Conservation (phyloP, 2,888 invertebrate genomes). For the Drosophila mimetica region DNA sequence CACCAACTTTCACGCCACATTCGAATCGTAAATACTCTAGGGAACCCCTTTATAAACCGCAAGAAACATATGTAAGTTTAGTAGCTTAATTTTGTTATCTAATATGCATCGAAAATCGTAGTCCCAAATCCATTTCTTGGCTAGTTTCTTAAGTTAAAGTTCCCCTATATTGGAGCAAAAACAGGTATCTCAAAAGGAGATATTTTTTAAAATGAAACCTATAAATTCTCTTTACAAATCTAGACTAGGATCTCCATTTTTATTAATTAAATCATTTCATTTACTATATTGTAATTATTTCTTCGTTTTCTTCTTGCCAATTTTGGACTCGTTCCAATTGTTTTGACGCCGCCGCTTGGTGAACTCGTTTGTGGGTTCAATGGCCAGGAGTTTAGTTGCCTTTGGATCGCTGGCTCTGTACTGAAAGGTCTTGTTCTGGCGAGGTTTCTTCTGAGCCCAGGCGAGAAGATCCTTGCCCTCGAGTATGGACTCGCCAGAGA, state of each 20-base stretch:
- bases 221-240: background rate
- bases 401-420: slow-evolving; percentile 55
- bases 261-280: slow-evolving; percentile 2
- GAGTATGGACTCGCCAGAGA: slow-evolving; percentile 63
- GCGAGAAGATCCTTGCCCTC: slow-evolving; percentile 52
- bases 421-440: slow-evolving; percentile 61
- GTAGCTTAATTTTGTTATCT: background rate
- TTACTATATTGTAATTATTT: slow-evolving; percentile 6
- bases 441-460: slow-evolving; percentile 64
- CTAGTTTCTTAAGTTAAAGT: too few relatives aligned
- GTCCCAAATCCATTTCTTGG: background rate
- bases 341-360: slow-evolving; percentile 67
- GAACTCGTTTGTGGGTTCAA: slow-evolving; percentile 71
- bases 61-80: background rate
- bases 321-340: slow-evolving; percentile 76
- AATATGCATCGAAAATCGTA: background rate
- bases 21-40: slow-evolving; percentile 26
- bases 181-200: background rate
- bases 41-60: background rate
- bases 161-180: background rate
- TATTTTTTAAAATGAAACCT: background rate
- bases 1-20: slow-evolving; percentile 47
- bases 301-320: slow-evolving; percentile 48
- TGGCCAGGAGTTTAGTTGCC: slow-evolving; percentile 40
- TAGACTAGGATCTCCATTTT: slow-evolving; percentile 9